A percentile compares a stretch with the other conserved stretches of the same genome.
phyloP scores from a whole-genome alignment of 2,888 invertebrate genomes.

The Nomada lathburiana region DNA sequence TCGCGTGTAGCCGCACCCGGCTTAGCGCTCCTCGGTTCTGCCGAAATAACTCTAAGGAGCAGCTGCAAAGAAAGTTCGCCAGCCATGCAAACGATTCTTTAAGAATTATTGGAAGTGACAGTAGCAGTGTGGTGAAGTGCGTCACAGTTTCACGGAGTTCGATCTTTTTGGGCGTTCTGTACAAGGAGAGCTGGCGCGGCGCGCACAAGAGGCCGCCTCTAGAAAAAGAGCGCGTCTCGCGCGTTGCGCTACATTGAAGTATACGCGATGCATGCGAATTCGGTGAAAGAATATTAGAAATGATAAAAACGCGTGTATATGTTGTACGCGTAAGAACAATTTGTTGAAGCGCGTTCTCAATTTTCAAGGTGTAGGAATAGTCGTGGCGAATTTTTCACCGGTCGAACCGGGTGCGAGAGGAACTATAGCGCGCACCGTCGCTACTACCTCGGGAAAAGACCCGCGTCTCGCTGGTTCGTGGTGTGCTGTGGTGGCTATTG shows the following conservation, averaged over 20 bases:
- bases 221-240: slow-evolving; percentile 71
- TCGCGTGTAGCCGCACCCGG: slow-evolving; percentile 73
- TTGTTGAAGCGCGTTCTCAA: slow-evolving; percentile 2
- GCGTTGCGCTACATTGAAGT: slow-evolving; percentile 52
- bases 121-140: slow-evolving; percentile 58
- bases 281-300: slow-evolving; percentile 24
- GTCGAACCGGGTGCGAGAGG: slow-evolving; percentile 32
- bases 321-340: background rate
- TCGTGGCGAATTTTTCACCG: slow-evolving; percentile 34
- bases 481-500: slow-evolving; percentile 47
- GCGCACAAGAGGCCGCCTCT: slow-evolving; percentile 68
- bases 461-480: slow-evolving; percentile 57
- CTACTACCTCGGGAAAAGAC: slow-evolving; percentile 53
- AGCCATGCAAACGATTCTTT: slow-evolving; percentile 64
- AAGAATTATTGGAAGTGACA: slow-evolving; percentile 38
- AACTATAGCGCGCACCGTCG: slow-evolving; percentile 56
- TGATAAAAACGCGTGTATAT: slow-evolving; percentile 4
- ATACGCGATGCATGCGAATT: slow-evolving; percentile 37
- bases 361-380: slow-evolving; percentile 4
- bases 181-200: slow-evolving; percentile 58
- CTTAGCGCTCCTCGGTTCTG: slow-evolving; percentile 61
- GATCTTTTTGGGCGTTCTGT: slow-evolving; percentile 69
- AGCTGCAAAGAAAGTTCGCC: slow-evolving; percentile 16
- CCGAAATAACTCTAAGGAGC: slow-evolving; percentile 46
- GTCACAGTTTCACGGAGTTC: slow-evolving; percentile 60